Conservation (phyloP, 2,113 vertebrate species). For the Psilopsiagon aymara region DNA sequence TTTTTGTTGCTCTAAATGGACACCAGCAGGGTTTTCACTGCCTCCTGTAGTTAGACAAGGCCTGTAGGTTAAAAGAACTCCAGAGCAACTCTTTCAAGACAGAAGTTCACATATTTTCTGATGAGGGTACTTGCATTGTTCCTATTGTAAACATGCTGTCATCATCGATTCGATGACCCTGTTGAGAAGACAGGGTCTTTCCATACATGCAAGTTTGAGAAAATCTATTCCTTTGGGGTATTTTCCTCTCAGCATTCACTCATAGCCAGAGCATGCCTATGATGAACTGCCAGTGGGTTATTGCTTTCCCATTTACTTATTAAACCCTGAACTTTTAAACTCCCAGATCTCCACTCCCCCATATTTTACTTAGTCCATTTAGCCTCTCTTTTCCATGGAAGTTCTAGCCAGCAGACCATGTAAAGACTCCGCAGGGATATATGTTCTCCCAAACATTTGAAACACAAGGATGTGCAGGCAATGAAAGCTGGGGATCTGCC, state of each 20-base stretch:
- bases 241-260: neutral
- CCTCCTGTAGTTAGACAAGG: neutral
- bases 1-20: neutral
- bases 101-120: neutral
- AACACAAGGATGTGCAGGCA: constrained; percentile 42
- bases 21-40: neutral
- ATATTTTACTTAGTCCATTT: constrained; percentile 22
- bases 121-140: neutral
- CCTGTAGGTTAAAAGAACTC: neutral
- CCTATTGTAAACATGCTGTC: neutral
- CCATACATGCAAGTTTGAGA: neutral
- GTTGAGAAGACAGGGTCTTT: neutral
- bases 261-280: neutral
- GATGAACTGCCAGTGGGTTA: neutral
- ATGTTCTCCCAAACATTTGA: constrained; percentile 29
- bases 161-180: neutral
- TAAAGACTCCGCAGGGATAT: neutral
- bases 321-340: constrained; percentile 59
- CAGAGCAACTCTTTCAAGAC: neutral
- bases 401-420: constrained; percentile 39
- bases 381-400: constrained; percentile 17
- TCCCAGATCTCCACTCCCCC: neutral
- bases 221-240: neutral
- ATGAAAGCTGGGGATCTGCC: constrained; percentile 40
- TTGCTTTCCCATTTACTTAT: constrained; percentile 20